phyloP scores from a whole-genome alignment of 2,888 invertebrate species.

The Galeruca laticollis region DNA sequence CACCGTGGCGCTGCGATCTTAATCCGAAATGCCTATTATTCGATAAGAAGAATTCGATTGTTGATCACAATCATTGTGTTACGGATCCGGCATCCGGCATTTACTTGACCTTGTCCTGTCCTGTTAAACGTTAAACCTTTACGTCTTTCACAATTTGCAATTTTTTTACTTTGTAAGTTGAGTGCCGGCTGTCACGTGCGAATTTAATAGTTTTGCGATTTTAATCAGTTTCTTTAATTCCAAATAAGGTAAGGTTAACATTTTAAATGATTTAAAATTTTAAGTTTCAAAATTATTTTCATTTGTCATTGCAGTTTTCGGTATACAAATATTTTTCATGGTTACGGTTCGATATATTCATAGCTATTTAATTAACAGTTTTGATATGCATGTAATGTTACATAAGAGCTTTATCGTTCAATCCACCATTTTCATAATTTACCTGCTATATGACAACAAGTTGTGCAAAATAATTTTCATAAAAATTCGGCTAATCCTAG shows the following conservation, averaged over 20 bases:
- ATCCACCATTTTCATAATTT: not conserved
- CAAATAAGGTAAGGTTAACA: not conserved
- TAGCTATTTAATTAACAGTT: not conserved
- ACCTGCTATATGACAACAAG: not conserved
- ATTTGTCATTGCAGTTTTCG: not conserved
- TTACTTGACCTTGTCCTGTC: constrained; percentile 12
- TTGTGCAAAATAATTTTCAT: too few species aligned
- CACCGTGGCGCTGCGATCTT: too few species aligned
- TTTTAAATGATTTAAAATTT: not conserved
- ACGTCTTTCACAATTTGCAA: not conserved
- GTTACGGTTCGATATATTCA: not conserved
- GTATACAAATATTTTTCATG: not conserved
- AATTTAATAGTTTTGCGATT: not conserved
- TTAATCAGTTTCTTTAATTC: not conserved
- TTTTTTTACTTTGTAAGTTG: not conserved
- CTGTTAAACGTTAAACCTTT: not conserved
- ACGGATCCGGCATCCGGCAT: too few species aligned
- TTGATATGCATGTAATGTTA: not conserved
- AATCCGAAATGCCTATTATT: too few species aligned
- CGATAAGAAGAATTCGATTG: too few species aligned
- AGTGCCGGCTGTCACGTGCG: constrained; percentile 12
- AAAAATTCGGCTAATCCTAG: too few species aligned
- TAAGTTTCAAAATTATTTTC: not conserved
- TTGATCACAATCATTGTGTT: not conserved
- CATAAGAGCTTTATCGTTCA: not conserved